Evolutionary conservation across 2,888 invertebrate genomes (phyloP).

Genomic region (Apotomis betuletana): DNA sequence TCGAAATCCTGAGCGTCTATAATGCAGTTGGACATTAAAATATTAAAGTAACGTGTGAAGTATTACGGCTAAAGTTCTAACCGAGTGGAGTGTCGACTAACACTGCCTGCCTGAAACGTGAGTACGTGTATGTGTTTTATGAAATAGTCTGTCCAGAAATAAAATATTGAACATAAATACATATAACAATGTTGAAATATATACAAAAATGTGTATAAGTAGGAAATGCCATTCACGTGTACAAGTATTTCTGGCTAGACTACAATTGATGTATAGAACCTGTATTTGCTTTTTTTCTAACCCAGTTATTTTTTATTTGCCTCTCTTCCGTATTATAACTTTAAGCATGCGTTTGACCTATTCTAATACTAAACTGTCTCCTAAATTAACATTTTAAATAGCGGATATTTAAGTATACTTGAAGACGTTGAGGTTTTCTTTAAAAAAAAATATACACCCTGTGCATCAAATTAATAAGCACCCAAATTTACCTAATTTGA

Average conservation of each 20-base stretch:
- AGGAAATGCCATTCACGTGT: too few relatives aligned
- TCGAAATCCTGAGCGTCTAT: background rate
- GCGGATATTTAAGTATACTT: background rate
- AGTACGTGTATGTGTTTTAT: conserved; percentile 45
- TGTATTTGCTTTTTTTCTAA: conserved; percentile 57
- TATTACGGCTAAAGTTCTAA: conserved; percentile 38
- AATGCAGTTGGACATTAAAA: conserved; percentile 23
- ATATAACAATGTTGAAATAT: background rate
- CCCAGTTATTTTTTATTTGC: conserved; percentile 58
- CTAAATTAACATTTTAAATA: background rate
- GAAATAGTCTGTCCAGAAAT: conserved; percentile 18
- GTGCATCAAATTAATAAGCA: conserved; percentile 7
- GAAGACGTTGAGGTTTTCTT: background rate
- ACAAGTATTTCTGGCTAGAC: conserved; percentile 10
- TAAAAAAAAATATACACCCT: background rate
- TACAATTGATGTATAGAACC: background rate
- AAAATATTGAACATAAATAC: background rate
- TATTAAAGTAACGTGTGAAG: background rate
- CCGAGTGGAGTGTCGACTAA: conserved; percentile 56
- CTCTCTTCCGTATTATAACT: conserved; percentile 42
- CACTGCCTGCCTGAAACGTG: conserved; percentile 53
- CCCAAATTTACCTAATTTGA: background rate
- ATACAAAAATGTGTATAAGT: too few relatives aligned
- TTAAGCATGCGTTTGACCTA: conserved; percentile 28
- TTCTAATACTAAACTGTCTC: background rate